Percentiles rank a stretch among this genome's conserved stretches.
phyloP scores from a whole-genome alignment of 2,888 invertebrate species.

The Cantharis lateralis region DNA sequence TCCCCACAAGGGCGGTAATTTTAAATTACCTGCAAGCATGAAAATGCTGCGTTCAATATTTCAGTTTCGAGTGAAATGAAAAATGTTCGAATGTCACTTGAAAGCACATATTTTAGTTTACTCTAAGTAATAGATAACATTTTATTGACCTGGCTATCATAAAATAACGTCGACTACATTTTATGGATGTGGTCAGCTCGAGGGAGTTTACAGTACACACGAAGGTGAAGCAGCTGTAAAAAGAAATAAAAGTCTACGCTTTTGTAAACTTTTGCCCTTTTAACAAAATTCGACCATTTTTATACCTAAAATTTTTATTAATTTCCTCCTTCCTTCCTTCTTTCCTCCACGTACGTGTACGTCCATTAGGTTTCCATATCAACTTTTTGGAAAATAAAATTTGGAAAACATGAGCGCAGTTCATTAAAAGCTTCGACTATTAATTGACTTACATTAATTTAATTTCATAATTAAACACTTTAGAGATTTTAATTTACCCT shows the following conservation, averaged over 20 bases:
- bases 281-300: neutral
- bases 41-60: neutral
- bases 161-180: neutral
- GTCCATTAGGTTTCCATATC: neutral
- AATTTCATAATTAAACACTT: neutral
- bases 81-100: neutral
- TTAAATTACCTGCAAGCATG: neutral
- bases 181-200: conserved; percentile 8
- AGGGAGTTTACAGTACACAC: neutral
- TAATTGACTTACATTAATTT: neutral
- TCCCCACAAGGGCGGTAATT: too few relatives aligned
- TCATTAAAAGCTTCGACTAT: neutral
- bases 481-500: neutral
- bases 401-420: neutral
- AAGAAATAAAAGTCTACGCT: neutral
- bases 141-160: neutral
- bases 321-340: too few relatives aligned
- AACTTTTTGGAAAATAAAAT: neutral
- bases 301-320: neutral
- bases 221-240: neutral
- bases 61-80: neutral
- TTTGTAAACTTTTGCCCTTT: neutral
- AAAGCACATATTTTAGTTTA: neutral
- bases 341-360: too few relatives aligned
- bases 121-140: neutral